Percentiles rank a stretch among this genome's conserved stretches.
Conservation (phyloP, 1,140 invertebrate genomes). For the Trichoplusia ni region DNA sequence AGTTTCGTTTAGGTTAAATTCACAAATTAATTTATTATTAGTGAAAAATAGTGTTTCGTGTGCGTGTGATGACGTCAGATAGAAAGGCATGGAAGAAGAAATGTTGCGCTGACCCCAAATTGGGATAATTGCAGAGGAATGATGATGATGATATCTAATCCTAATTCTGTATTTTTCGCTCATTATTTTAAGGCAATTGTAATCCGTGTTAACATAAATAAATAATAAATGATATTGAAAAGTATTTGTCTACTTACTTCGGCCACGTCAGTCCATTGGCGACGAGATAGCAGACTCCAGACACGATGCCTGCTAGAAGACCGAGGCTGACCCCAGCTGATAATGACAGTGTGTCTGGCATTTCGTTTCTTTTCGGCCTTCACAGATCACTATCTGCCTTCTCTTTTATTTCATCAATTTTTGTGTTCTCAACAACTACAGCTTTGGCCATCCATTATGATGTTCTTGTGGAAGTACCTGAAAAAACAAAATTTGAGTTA, state of each 20-base stretch:
- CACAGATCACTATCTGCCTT: slow-evolving; percentile 24
- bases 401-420: slow-evolving; percentile 27
- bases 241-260: slow-evolving; percentile 48
- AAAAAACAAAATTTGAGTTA: neutral
- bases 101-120: too few relatives aligned
- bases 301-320: slow-evolving; percentile 82
- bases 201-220: too few relatives aligned
- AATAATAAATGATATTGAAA: neutral
- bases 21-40: neutral
- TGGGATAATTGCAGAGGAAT: too few relatives aligned
- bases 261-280: slow-evolving; percentile 71
- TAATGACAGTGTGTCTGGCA: slow-evolving; percentile 80
- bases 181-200: too few relatives aligned
- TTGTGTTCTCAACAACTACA: neutral
- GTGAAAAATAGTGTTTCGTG: neutral
- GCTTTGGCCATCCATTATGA: neutral
- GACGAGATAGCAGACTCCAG: slow-evolving; percentile 82
- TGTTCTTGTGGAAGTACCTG: neutral
- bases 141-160: too few relatives aligned
- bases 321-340: slow-evolving; percentile 82
- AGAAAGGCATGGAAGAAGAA: too few relatives aligned
- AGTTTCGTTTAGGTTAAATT: neutral
- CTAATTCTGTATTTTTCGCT: too few relatives aligned
- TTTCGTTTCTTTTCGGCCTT: slow-evolving; percentile 37
- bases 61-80: too few relatives aligned